Evolutionary conservation across 2,113 vertebrate genomes (phyloP).

Genomic region (Orcinus orca): DNA sequence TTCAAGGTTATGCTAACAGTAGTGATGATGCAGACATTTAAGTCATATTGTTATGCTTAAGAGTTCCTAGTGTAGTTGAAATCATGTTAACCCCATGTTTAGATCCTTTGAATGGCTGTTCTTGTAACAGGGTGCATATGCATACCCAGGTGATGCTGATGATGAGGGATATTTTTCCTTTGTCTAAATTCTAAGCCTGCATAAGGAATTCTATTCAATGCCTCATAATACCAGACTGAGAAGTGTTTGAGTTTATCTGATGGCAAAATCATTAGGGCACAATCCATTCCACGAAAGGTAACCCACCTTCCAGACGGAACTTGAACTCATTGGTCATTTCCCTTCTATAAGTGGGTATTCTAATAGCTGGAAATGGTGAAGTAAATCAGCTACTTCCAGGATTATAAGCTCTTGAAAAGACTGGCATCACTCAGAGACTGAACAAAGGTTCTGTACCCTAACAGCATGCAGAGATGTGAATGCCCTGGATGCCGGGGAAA

Average conservation of each 20-base stretch:
- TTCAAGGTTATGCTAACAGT: background rate
- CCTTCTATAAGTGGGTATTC: background rate
- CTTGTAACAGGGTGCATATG: background rate
- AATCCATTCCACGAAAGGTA: background rate
- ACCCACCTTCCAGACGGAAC: background rate
- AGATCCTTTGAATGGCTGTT: background rate
- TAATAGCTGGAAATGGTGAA: background rate
- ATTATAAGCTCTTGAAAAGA: background rate
- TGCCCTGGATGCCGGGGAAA: background rate
- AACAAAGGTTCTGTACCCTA: background rate
- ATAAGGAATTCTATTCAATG: background rate
- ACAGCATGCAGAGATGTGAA: background rate
- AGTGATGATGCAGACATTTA: background rate
- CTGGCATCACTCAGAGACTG: background rate
- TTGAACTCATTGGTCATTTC: background rate
- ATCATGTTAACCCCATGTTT: background rate
- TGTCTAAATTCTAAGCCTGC: background rate
- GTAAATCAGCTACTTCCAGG: background rate
- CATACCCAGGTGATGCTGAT: background rate
- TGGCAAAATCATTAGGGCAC: background rate
- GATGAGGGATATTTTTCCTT: background rate
- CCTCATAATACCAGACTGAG: background rate
- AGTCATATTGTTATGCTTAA: background rate
- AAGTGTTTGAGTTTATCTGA: background rate
- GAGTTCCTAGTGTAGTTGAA: background rate